A percentile compares a stretch with the other conserved stretches of the same genome.
Evolutionary conservation across 30 jellyfish, hydroid and myxozoan species (phyloP).

Genomic region (Rhopilema esculentum): DNA sequence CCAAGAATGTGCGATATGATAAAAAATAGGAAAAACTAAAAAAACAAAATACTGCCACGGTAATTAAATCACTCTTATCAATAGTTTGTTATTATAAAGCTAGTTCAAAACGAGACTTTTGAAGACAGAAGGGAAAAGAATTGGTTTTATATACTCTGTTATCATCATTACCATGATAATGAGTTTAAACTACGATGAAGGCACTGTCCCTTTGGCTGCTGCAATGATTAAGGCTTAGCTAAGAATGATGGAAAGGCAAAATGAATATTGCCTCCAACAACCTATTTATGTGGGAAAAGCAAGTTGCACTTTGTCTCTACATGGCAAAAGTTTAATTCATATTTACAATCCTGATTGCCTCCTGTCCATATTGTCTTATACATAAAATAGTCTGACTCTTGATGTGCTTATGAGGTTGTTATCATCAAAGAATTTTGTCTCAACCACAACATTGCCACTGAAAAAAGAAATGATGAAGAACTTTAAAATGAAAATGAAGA

Average conservation of each 20-base stretch:
- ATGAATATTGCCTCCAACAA: neutral
- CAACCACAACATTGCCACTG: slow-evolving; percentile 96
- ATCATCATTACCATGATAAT: no score
- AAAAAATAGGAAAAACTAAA: no score
- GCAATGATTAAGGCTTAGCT: neutral
- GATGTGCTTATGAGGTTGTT: slow-evolving; percentile 87
- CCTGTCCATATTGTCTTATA: slow-evolving; percentile 3
- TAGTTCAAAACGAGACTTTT: no score
- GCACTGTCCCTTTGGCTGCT: neutral
- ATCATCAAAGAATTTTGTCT: slow-evolving; percentile 88
- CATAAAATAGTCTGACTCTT: slow-evolving; percentile 84
- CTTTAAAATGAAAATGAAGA: neutral
- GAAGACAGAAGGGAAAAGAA: no score
- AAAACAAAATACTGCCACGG: no score
- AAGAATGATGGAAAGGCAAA: neutral
- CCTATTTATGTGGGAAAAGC: neutral
- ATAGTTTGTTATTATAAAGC: no score
- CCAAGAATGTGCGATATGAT: no score
- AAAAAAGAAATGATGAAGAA: slow-evolving; percentile 17
- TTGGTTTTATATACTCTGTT: no score
- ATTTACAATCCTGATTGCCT: slow-evolving; percentile 2
- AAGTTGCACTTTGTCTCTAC: neutral
- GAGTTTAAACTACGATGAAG: no score
- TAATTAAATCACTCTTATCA: no score
- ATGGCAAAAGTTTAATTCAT: neutral